phyloP scores from a whole-genome alignment of 2,113 vertebrate species.

The Accipiter virgatus region DNA sequence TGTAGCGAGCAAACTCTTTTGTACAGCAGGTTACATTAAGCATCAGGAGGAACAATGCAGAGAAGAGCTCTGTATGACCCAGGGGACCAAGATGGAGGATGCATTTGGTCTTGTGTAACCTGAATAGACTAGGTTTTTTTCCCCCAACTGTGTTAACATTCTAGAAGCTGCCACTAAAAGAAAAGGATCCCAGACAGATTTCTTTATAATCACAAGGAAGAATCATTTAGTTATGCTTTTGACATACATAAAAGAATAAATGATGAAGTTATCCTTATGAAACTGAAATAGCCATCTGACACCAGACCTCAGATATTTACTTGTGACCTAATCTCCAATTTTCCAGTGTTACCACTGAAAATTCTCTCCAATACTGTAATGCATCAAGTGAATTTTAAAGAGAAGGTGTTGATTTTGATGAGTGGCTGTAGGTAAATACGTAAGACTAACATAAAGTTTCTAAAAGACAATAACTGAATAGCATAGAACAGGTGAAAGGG shows the following conservation, averaged over 20 bases:
- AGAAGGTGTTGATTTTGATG: slow-evolving; percentile 5
- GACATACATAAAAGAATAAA: not conserved
- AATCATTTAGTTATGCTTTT: not conserved
- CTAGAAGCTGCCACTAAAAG: not conserved
- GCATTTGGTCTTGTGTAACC: not conserved
- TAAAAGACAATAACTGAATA: not conserved
- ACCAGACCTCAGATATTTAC: not conserved
- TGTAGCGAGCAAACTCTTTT: not conserved
- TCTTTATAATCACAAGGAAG: not conserved
- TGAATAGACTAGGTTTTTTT: not conserved
- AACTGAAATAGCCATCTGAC: not conserved
- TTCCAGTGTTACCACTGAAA: slow-evolving; percentile 2
- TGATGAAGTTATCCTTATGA: not conserved
- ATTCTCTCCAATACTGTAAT: not conserved
- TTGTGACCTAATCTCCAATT: slow-evolving; percentile 32
- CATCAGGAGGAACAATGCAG: not conserved
- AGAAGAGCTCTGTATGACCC: not conserved
- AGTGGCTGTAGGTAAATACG: not conserved
- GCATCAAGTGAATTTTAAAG: not conserved
- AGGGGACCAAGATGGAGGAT: not conserved
- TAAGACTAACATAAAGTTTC: not conserved
- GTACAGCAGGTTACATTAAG: not conserved
- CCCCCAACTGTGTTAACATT: not conserved
- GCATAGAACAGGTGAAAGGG: not conserved
- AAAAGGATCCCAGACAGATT: not conserved